These are phyloP conservation scores for Diplodus puntazzo DNA, from an alignment of 2,797 vertebrate genomes.

Conservation along the genomic window DNA sequence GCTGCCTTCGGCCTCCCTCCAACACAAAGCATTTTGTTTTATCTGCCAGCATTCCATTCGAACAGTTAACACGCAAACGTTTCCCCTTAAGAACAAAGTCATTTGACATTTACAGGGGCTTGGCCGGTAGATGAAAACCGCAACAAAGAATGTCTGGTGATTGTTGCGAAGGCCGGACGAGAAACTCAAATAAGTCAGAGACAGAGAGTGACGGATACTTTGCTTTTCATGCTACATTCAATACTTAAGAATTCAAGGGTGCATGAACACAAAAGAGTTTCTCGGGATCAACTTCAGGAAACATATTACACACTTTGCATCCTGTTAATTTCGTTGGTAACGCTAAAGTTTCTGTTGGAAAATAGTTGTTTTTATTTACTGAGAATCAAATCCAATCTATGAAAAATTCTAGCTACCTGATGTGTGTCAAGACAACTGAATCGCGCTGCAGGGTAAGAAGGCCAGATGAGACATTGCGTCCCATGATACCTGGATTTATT, in stretches of 20 bases:
- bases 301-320: not conserved
- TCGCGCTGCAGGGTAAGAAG: slow-evolving; percentile 21
- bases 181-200: slow-evolving; percentile 27
- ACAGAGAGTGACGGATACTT: slow-evolving; percentile 33
- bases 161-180: slow-evolving; percentile 36
- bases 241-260: slow-evolving; percentile 9
- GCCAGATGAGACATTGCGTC: slow-evolving; percentile 58
- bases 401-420: slow-evolving; percentile 23
- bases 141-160: slow-evolving; percentile 46
- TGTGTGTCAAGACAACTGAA: slow-evolving; percentile 54
- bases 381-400: slow-evolving; percentile 5
- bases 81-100: slow-evolving; percentile 69
- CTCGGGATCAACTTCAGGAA: not conserved
- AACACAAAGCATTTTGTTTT: slow-evolving; percentile 69
- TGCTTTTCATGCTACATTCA: slow-evolving; percentile 25
- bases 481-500: slow-evolving; percentile 78
- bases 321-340: not conserved
- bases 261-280: not conserved
- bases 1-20: slow-evolving; percentile 74
- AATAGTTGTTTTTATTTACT: not conserved
- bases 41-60: slow-evolving; percentile 72
- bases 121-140: slow-evolving; percentile 54
- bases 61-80: slow-evolving; percentile 67
- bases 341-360: not conserved
- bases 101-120: slow-evolving; percentile 44